Evolutionary conservation across 2,113 vertebrate genomes (phyloP).

Genomic region (Pholis gunnellus): DNA sequence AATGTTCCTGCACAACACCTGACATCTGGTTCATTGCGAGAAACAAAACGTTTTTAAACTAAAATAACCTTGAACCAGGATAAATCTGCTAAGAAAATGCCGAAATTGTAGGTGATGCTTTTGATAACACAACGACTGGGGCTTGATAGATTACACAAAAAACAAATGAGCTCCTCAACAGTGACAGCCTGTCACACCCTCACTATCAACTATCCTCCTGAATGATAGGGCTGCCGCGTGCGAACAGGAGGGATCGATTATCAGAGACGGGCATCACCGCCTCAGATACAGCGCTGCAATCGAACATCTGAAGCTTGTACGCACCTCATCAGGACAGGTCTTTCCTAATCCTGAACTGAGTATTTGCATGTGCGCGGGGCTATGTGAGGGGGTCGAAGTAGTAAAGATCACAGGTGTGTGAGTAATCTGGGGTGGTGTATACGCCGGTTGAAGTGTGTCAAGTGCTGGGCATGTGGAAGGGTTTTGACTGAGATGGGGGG

Average conservation of each 20-base stretch:
- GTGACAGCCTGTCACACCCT: conserved; percentile 54
- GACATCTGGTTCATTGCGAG: neutral
- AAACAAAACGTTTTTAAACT: neutral
- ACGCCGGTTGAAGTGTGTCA: conserved; percentile 43
- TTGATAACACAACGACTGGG: conserved; percentile 4
- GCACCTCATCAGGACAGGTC: conserved; percentile 15
- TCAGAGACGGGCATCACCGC: conserved; percentile 63
- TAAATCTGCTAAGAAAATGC: neutral
- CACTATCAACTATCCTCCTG: conserved; percentile 57
- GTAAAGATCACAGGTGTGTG: conserved; percentile 31
- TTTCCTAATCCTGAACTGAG: conserved; percentile 21
- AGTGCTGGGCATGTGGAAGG: conserved; percentile 1
- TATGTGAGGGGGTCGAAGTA: neutral
- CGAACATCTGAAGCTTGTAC: conserved; percentile 35
- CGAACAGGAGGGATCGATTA: conserved; percentile 74
- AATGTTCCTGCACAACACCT: conserved; percentile 16
- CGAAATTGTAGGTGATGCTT: neutral
- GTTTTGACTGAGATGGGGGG: neutral
- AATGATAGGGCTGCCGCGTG: conserved; percentile 57
- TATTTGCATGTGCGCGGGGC: conserved; percentile 17
- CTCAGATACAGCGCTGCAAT: conserved; percentile 58
- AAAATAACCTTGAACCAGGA: neutral
- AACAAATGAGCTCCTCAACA: conserved; percentile 58
- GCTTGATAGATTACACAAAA: conserved; percentile 30
- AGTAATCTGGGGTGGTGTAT: conserved; percentile 18